These are phyloP conservation scores for Tricholaema leucomelas DNA, from an alignment of 2,113 vertebrate species.

Conservation along the genomic window DNA sequence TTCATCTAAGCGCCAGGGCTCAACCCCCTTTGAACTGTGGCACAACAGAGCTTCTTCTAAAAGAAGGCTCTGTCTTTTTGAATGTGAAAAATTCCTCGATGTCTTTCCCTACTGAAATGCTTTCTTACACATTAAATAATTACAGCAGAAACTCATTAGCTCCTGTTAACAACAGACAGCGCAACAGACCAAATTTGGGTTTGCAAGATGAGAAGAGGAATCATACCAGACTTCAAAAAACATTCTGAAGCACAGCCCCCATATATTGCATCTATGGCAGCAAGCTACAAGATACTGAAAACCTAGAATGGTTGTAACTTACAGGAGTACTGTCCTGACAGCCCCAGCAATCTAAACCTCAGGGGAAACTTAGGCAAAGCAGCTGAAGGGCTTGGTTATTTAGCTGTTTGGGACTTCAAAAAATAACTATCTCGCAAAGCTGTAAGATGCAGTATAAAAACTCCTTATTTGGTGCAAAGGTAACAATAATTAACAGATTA, in stretches of 20 bases:
- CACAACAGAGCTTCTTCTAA: background rate
- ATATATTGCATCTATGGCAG: background rate
- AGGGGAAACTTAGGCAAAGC: background rate
- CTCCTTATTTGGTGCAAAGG: background rate
- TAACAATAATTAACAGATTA: background rate
- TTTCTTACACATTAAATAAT: background rate
- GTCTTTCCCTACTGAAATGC: background rate
- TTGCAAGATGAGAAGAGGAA: background rate
- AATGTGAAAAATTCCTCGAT: background rate
- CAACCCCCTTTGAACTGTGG: background rate
- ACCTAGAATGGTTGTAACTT: background rate
- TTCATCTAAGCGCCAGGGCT: background rate
- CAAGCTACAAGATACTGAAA: background rate
- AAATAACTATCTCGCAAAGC: background rate
- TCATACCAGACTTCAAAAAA: background rate
- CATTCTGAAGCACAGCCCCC: background rate
- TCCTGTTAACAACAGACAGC: background rate
- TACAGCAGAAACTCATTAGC: background rate
- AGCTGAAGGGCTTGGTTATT: background rate
- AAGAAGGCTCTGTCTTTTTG: background rate
- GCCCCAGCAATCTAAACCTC: background rate
- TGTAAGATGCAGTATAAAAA: background rate
- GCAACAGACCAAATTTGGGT: constrained; percentile 7
- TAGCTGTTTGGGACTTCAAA: background rate
- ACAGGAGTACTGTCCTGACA: background rate